Conservation (phyloP, 2,888 invertebrate genomes). For the Drosophila picticornis region DNA sequence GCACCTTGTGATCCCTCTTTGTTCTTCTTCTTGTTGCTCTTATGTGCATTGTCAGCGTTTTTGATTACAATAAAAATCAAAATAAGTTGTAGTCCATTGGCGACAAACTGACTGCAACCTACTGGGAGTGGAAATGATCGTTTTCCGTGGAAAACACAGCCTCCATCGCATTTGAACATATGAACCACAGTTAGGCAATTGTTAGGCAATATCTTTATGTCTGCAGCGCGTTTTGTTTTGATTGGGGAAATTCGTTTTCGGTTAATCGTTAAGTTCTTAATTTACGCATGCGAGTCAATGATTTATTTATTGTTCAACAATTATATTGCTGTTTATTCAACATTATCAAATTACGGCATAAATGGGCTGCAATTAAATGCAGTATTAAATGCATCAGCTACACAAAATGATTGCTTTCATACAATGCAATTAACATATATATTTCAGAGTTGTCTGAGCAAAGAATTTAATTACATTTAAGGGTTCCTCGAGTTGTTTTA, state of each 20-base stretch:
- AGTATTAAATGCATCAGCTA: conserved; percentile 35
- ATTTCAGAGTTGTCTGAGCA: neutral
- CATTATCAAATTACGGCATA: conserved; percentile 63
- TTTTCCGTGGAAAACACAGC: conserved; percentile 47
- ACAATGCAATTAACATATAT: neutral
- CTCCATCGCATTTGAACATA: neutral
- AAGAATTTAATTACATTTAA: neutral
- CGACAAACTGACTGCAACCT: conserved; percentile 53
- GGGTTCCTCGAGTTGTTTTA: neutral
- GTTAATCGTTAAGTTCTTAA: conserved; percentile 30
- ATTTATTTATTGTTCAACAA: conserved; percentile 59
- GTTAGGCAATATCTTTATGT: conserved; percentile 34
- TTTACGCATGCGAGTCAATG: conserved; percentile 43
- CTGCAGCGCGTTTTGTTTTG: conserved; percentile 44
- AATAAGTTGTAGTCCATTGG: conserved; percentile 79
- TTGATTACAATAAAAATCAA: conserved; percentile 69
- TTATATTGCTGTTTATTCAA: conserved; percentile 44
- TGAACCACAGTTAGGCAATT: conserved; percentile 39
- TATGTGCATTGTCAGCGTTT: conserved; percentile 62
- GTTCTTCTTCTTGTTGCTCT: conserved; percentile 16
- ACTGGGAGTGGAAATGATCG: conserved; percentile 25
- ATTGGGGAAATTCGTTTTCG: conserved; percentile 45
- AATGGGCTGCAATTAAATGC: conserved; percentile 41
- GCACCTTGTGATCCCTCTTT: conserved; percentile 61
- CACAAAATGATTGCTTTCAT: conserved; percentile 9